Evolutionary conservation across 1,140 invertebrate genomes (phyloP).

Genomic region (Cyrtorhinus lividipennis): DNA sequence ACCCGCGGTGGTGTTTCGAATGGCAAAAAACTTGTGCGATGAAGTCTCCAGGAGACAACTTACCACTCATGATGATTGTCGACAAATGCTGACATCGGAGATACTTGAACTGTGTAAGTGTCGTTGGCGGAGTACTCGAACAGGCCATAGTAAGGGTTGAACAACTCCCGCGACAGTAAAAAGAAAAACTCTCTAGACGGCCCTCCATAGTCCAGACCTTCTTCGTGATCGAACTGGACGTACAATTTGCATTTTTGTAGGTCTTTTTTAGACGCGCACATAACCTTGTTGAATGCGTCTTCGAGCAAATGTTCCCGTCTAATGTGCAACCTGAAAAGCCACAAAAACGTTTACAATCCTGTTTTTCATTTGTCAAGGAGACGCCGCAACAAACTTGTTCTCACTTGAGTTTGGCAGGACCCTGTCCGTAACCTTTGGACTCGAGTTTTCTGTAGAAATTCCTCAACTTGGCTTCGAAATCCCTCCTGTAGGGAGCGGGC

Average conservation of each 20-base stretch:
- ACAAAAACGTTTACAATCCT: slow-evolving; percentile 4
- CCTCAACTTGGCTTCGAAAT: slow-evolving; percentile 89
- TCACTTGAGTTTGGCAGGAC: slow-evolving; percentile 90
- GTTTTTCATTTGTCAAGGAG: not conserved
- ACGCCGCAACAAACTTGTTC: slow-evolving; percentile 23
- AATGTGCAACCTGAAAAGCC: slow-evolving; percentile 66
- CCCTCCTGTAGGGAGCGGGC: slow-evolving; percentile 73
- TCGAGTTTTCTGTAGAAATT: slow-evolving; percentile 92
- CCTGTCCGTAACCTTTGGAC: slow-evolving; percentile 91
- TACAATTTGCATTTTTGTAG: slow-evolving; percentile 88
- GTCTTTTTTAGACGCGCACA: slow-evolving; percentile 91
- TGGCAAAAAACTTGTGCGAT: no score
- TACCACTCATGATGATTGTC: slow-evolving; percentile 94
- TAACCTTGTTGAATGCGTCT: slow-evolving; percentile 92
- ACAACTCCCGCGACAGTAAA: slow-evolving; percentile 83
- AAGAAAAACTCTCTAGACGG: slow-evolving; percentile 96
- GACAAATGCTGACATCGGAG: slow-evolving; percentile 94
- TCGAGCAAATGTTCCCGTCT: slow-evolving; percentile 83
- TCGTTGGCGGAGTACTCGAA: slow-evolving; percentile 98
- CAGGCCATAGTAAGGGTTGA: slow-evolving; percentile 95
- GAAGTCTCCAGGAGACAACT: no score
- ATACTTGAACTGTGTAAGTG: slow-evolving; percentile 94
- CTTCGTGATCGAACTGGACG: slow-evolving; percentile 89
- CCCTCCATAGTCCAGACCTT: slow-evolving; percentile 93
- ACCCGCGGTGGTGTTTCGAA: no score